phyloP scores from a whole-genome alignment of 2,113 vertebrate species.

The Psophia crepitans region DNA sequence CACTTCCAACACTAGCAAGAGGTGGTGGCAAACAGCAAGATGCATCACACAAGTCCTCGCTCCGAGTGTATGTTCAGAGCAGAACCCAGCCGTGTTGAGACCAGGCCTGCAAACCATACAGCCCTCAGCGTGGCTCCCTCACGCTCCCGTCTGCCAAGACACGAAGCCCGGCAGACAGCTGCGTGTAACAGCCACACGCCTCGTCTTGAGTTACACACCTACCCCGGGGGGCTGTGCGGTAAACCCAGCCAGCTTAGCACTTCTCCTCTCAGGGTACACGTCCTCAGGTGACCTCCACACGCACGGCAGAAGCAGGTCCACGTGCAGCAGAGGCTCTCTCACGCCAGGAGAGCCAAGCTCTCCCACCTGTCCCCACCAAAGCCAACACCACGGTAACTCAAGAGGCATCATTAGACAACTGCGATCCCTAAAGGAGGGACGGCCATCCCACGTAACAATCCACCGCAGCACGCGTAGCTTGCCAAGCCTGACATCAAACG shows the following conservation, averaged over 20 bases:
- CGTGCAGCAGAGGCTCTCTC: neutral
- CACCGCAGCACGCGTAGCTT: accelerated
- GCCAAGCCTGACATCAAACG: neutral
- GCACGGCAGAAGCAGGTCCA: neutral
- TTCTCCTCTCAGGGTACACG: neutral
- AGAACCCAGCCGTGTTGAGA: neutral
- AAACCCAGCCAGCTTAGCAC: neutral
- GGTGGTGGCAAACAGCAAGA: neutral
- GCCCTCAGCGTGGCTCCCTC: neutral
- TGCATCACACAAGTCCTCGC: neutral
- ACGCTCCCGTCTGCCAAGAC: accelerated
- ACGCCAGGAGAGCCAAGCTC: neutral
- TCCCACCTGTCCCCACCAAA: neutral
- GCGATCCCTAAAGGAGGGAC: neutral
- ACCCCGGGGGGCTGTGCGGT: neutral
- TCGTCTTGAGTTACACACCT: neutral
- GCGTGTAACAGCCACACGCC: neutral
- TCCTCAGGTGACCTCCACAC: neutral
- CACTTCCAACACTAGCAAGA: neutral
- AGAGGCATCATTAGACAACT: neutral
- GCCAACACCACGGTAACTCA: neutral
- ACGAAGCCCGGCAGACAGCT: neutral
- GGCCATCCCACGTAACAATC: accelerated
- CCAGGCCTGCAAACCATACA: neutral
- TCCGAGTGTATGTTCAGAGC: accelerated